Evolutionary conservation across 2,797 vertebrate species (phyloP).

Genomic region (Helicolenus hilgendorfi): DNA sequence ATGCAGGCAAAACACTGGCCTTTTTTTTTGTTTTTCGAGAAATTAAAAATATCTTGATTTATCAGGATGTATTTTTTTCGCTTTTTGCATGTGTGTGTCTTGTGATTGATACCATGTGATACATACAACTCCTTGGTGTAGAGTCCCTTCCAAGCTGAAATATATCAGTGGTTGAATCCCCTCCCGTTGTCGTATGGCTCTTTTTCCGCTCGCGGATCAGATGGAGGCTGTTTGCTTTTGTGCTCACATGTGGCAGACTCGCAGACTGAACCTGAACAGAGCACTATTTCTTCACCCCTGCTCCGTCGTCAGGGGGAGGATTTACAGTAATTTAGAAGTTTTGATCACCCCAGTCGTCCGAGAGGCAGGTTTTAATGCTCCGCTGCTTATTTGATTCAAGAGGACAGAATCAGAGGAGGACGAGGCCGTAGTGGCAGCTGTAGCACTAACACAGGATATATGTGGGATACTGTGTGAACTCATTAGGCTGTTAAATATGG

Average conservation of each 20-base stretch:
- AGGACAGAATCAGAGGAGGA: slow-evolving; percentile 3
- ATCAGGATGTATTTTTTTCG: slow-evolving; percentile 27
- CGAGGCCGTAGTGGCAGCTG: slow-evolving; percentile 45
- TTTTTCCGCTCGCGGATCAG: slow-evolving; percentile 31
- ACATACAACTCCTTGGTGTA: slow-evolving; percentile 55
- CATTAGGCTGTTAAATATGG: slow-evolving; percentile 22
- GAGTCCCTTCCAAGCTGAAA: slow-evolving; percentile 44
- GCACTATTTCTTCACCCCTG: background rate
- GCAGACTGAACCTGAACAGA: slow-evolving; percentile 7
- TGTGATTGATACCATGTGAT: slow-evolving; percentile 73
- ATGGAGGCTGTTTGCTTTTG: slow-evolving; percentile 33
- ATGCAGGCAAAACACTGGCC: slow-evolving; percentile 49
- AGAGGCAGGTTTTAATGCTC: background rate
- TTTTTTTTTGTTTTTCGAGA: background rate
- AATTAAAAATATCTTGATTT: slow-evolving; percentile 1
- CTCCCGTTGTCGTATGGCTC: slow-evolving; percentile 14
- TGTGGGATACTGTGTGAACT: slow-evolving; percentile 25
- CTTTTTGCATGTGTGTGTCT: slow-evolving; percentile 74
- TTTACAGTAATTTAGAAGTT: slow-evolving; percentile 6
- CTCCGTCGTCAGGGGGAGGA: background rate
- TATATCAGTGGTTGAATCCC: slow-evolving; percentile 42
- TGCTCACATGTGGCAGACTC: slow-evolving; percentile 22
- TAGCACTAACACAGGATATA: slow-evolving; percentile 52
- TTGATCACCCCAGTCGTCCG: background rate
- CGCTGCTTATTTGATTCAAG: slow-evolving; percentile 4